Conservation (phyloP, 2,888 invertebrate genomes). For the Dryadula phaetusa region DNA sequence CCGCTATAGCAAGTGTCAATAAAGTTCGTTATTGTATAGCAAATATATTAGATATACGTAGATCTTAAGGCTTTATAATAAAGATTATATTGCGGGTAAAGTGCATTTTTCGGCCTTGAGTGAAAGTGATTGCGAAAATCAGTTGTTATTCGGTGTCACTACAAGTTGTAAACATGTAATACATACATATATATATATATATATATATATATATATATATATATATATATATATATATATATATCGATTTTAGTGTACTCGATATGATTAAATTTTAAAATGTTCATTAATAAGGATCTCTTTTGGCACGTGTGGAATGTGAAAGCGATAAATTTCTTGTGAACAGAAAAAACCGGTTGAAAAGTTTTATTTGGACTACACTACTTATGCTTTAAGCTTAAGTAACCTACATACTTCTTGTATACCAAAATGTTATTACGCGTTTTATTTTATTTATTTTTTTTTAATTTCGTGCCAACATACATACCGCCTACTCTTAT, state of each 20-base stretch:
- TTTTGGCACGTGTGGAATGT: slow-evolving; percentile 24
- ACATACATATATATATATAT: too few relatives aligned
- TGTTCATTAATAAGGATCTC: slow-evolving; percentile 1
- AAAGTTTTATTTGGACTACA: slow-evolving; percentile 17
- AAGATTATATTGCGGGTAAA: slow-evolving; percentile 28
- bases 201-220: too few relatives aligned
- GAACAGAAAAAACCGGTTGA: slow-evolving; percentile 12
- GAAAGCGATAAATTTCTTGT: slow-evolving; percentile 20
- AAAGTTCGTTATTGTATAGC: slow-evolving; percentile 24
- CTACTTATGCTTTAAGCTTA: not conserved
- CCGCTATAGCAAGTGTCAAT: not conserved
- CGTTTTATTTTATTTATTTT: too few relatives aligned
- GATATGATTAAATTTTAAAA: slow-evolving; percentile 14
- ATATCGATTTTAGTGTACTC: too few relatives aligned
- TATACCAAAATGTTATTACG: not conserved
- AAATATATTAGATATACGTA: slow-evolving; percentile 1
- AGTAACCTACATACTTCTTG: slow-evolving; percentile 11
- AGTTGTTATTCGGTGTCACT: slow-evolving; percentile 37
- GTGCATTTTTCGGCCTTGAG: slow-evolving; percentile 64
- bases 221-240: too few relatives aligned
- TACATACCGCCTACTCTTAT: too few relatives aligned
- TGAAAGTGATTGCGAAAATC: slow-evolving; percentile 62
- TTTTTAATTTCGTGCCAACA: too few relatives aligned
- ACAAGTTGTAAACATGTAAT: slow-evolving; percentile 29
- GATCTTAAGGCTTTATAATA: slow-evolving; percentile 31